A percentile compares a stretch with the other conserved stretches of the same genome.
Conservation (phyloP, 2,797 vertebrate species). For the Typhlichthys subterraneus region DNA sequence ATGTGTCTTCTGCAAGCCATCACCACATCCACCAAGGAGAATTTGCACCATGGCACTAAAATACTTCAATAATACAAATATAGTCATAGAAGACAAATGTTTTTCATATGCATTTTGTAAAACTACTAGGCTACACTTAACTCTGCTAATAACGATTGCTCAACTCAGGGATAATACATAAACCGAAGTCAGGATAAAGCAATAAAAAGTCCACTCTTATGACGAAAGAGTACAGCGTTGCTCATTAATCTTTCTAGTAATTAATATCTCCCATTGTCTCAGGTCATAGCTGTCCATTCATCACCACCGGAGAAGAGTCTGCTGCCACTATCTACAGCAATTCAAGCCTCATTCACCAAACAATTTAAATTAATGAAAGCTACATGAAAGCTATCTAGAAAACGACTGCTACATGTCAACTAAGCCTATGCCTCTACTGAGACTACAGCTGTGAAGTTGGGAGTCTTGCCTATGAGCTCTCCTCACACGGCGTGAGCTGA, state of each 20-base stretch:
- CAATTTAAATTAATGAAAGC: slow-evolving; percentile 29
- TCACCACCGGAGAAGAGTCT: slow-evolving; percentile 7
- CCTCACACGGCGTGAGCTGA: no score
- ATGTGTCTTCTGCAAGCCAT: slow-evolving; percentile 37
- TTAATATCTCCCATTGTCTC: slow-evolving; percentile 18
- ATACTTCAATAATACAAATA: slow-evolving; percentile 68
- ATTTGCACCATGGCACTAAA: slow-evolving; percentile 61
- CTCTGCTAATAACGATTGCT: slow-evolving; percentile 59
- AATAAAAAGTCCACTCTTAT: slow-evolving; percentile 38
- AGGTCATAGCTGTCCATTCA: slow-evolving; percentile 31
- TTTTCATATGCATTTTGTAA: slow-evolving; percentile 52
- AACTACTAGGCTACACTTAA: slow-evolving; percentile 55
- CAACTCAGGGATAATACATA: slow-evolving; percentile 40
- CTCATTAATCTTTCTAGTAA: slow-evolving; percentile 12
- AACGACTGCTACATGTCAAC: slow-evolving; percentile 2
- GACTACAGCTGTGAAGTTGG: no score
- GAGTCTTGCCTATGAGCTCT: no score
- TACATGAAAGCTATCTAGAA: slow-evolving; percentile 8
- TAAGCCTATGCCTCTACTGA: no score
- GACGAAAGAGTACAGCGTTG: slow-evolving; percentile 37
- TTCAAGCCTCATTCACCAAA: slow-evolving; percentile 15
- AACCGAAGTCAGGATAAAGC: slow-evolving; percentile 40
- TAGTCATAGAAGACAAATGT: slow-evolving; percentile 59
- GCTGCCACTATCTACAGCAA: slow-evolving; percentile 16
- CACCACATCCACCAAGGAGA: slow-evolving; percentile 41